Evolutionary conservation across 2,888 invertebrate genomes (phyloP).

Genomic region (Caenorhabditis sp.): DNA sequence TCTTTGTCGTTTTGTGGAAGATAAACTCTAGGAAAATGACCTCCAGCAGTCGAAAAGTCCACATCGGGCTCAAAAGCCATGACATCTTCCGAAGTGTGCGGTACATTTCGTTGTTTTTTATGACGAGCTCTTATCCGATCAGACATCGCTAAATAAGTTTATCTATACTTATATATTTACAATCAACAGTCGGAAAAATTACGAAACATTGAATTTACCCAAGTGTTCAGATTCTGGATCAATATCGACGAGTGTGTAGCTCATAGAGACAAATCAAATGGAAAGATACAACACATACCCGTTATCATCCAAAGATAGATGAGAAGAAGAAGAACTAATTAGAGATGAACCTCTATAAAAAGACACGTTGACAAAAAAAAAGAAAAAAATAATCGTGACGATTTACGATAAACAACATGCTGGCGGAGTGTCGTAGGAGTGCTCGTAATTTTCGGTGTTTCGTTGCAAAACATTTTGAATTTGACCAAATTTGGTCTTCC

Average conservation of each 20-base stretch:
- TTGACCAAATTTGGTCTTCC: neutral
- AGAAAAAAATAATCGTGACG: conserved; percentile 9
- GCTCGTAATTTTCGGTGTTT: neutral
- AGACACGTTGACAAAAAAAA: conserved; percentile 12
- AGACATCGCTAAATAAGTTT: conserved; percentile 43
- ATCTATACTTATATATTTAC: too few relatives aligned
- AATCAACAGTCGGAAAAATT: neutral
- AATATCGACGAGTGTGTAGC: conserved; percentile 37
- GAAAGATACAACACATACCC: conserved; percentile 5
- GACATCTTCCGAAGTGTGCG: conserved; percentile 63
- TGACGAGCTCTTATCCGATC: conserved; percentile 46
- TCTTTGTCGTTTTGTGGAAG: conserved; percentile 18
- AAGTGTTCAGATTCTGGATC: conserved; percentile 30
- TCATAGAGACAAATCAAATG: conserved; percentile 15
- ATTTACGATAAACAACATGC: conserved; percentile 29
- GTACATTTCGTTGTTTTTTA: conserved; percentile 29
- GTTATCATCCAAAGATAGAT: conserved; percentile 3
- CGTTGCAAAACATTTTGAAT: neutral
- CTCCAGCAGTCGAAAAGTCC: conserved; percentile 55
- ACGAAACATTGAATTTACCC: conserved; percentile 20
- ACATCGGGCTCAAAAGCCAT: conserved; percentile 66
- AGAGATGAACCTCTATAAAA: neutral
- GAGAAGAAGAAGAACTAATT: neutral
- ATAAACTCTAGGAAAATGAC: conserved; percentile 48
- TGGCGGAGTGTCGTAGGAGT: neutral